Percentiles rank a stretch among this genome's conserved stretches.
These are phyloP conservation scores for Nymphalis urticae DNA, from an alignment of 2,888 invertebrate species.

Conservation along the genomic window DNA sequence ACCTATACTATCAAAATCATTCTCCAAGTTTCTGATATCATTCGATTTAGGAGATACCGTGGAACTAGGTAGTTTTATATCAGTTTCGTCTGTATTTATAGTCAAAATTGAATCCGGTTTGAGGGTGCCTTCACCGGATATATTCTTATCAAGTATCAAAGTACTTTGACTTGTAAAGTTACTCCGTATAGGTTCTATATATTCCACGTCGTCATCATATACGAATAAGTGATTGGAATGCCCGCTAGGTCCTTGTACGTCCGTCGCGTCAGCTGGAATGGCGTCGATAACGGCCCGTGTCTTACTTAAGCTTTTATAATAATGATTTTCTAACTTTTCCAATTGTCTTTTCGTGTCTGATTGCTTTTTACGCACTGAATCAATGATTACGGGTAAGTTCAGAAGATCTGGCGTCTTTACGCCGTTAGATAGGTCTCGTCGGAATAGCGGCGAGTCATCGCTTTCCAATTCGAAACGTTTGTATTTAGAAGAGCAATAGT, in stretches of 20 bases:
- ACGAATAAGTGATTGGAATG: slow-evolving; percentile 64
- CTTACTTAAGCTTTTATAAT: slow-evolving; percentile 69
- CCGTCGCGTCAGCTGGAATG: slow-evolving; percentile 72
- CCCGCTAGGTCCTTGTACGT: slow-evolving; percentile 70
- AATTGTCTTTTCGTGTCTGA: slow-evolving; percentile 72
- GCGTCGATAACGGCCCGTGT: slow-evolving; percentile 71
- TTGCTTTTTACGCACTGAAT: slow-evolving; percentile 73
- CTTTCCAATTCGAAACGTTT: slow-evolving; percentile 77
- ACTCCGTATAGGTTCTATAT: slow-evolving; percentile 77
- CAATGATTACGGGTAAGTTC: slow-evolving; percentile 73
- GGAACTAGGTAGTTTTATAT: slow-evolving; percentile 72
- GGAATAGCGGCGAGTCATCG: slow-evolving; percentile 75
- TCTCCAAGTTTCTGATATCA: slow-evolving; percentile 46
- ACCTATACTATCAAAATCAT: slow-evolving; percentile 72
- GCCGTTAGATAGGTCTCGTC: slow-evolving; percentile 55
- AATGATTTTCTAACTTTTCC: slow-evolving; percentile 76
- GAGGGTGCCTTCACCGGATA: slow-evolving; percentile 46
- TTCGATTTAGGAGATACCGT: slow-evolving; percentile 71
- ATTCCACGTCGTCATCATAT: slow-evolving; percentile 75
- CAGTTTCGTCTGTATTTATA: slow-evolving; percentile 73
- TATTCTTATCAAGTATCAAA: slow-evolving; percentile 70
- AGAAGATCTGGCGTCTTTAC: slow-evolving; percentile 74
- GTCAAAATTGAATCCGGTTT: slow-evolving; percentile 70
- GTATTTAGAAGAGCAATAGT: slow-evolving; percentile 78
- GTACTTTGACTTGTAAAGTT: slow-evolving; percentile 78